These are phyloP conservation scores for Nipponacmea schrenckii DNA, from an alignment of 2,888 invertebrate genomes.

Conservation along the genomic window DNA sequence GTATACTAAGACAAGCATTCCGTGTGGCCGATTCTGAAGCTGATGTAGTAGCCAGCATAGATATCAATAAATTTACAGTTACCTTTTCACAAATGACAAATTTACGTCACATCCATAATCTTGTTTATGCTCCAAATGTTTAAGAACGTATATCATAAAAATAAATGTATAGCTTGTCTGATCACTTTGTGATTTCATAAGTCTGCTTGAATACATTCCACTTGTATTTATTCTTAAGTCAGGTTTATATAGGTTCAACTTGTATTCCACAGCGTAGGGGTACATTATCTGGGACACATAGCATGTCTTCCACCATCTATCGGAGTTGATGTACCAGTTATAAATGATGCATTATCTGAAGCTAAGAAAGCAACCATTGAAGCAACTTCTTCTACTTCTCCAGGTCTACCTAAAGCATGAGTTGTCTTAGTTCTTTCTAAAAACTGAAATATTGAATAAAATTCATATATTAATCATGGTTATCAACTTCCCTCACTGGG, in stretches of 20 bases:
- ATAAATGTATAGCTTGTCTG: no score
- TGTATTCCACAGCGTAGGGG: background rate
- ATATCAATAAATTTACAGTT: constrained; percentile 31
- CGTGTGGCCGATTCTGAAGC: constrained; percentile 43
- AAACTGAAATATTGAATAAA: constrained; percentile 71
- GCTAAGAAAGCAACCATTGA: constrained; percentile 90
- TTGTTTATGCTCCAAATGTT: constrained; percentile 8
- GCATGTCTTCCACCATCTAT: constrained; percentile 79
- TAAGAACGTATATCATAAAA: no score
- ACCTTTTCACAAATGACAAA: constrained; percentile 46
- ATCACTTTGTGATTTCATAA: no score
- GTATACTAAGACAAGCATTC: constrained; percentile 41
- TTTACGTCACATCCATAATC: constrained; percentile 40
- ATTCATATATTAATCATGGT: no score
- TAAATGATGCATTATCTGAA: constrained; percentile 83
- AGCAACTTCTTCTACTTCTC: constrained; percentile 86
- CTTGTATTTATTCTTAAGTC: no score
- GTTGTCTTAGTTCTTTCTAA: constrained; percentile 85
- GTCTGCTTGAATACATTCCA: no score
- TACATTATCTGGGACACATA: constrained; percentile 18
- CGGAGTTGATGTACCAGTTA: constrained; percentile 87
- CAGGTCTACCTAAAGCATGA: constrained; percentile 88
- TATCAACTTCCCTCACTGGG: no score
- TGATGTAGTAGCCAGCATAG: constrained; percentile 42
- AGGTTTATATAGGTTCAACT: no score